Evolutionary conservation across 2,888 invertebrate species (phyloP).

Genomic region (Nephrotoma guestfalica): DNA sequence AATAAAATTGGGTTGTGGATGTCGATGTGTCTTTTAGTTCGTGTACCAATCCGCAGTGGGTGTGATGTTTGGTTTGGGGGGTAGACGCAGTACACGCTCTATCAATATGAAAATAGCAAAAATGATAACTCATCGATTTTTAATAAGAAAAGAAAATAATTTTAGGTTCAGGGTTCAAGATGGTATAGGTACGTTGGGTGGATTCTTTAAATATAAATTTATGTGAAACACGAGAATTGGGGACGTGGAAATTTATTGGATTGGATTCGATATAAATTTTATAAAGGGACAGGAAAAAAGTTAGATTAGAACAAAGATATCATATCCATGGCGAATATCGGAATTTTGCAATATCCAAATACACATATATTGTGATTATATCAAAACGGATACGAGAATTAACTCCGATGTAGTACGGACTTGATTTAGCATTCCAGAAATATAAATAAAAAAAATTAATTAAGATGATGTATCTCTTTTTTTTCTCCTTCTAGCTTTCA

Average conservation of each 20-base stretch:
- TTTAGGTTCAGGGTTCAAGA: neutral
- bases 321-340: too few species aligned
- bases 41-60: neutral
- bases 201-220: neutral
- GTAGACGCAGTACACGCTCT: neutral
- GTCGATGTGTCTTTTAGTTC: neutral
- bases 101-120: neutral
- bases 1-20: neutral
- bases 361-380: too few species aligned
- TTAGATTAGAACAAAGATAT: neutral
- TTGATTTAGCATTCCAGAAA: too few species aligned
- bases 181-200: neutral
- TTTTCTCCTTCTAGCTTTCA: too few species aligned
- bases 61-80: neutral
- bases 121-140: neutral
- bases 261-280: neutral
- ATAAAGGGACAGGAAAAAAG: neutral
- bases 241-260: neutral
- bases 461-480: too few species aligned
- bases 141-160: neutral
- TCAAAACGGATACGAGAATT: too few species aligned
- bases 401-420: too few species aligned
- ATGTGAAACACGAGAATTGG: neutral
- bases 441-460: too few species aligned
- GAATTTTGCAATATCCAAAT: too few species aligned